Base-by-base conservation (phyloP, 2,113 vertebrate genomes). In the Petrocephalus zakoni region DNA sequence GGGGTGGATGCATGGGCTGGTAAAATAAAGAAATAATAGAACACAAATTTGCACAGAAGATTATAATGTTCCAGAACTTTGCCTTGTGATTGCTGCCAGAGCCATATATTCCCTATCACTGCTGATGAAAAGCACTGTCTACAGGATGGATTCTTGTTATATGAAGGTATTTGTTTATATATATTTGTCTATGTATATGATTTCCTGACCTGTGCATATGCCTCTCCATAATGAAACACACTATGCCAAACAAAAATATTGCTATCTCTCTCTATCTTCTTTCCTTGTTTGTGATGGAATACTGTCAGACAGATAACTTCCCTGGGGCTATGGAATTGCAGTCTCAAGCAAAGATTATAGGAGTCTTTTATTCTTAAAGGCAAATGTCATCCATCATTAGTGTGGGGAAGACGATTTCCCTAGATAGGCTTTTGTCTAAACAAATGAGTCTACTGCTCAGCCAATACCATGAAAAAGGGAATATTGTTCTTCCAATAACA, bases 331-430 rank as follows among this genome's bases (percentile, higher is more conserved):
- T 13, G 61, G 61, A 68, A 68, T 68, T 68, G 61, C n/a, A 29
- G 61, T 68, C 61, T 68, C 61, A 68, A 68, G 61, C 61, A 68
- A 68, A 29, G 61, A 68, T 68, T 68, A 68, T 68, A 68, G n/a
- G 61, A 68, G n/a, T 68, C 61, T 68, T 68, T 68, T 68, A 68
- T 68, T 68, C 61, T 68, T 68, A 68, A 68, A 68, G 61, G 61
- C n/a, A 68, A 68, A 68, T 68, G 61, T 68, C 61, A 68, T 29
- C 61, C 61, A 29, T 13, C 61, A 68, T 68, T 29, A 68, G 61
- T 68, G 10, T 68, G 61, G n/a, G 61, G 61, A 29, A 68, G 25
- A 29, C 3, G 61, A 68, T 68, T 68, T 68, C 61, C 61, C 61
- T 29, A 29, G 61, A 68, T 68, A 68, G n/a, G 61, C 25, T 68